phyloP scores from a whole-genome alignment of 2,113 vertebrate species.

The Carassius auratus region DNA sequence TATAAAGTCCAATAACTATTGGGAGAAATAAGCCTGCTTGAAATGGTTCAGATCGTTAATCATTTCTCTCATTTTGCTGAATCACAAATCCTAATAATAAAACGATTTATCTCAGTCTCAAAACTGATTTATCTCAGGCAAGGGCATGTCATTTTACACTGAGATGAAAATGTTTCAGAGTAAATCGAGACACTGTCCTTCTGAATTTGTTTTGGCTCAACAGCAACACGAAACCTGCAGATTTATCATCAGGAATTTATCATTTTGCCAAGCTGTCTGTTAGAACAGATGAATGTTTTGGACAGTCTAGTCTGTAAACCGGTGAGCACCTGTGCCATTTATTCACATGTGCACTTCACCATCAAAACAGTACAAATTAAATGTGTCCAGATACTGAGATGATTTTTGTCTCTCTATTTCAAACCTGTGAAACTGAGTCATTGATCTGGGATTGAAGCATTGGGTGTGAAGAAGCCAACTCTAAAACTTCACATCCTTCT shows the following conservation, averaged over 20 bases:
- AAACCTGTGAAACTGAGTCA: constrained; percentile 18
- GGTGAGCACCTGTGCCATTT: constrained; percentile 1
- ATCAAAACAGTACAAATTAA: constrained; percentile 5
- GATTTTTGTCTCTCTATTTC: constrained; percentile 1
- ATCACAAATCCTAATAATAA: too few species aligned
- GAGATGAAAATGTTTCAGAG: background rate
- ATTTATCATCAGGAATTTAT: constrained; percentile 4
- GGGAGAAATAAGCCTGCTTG: too few species aligned
- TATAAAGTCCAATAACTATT: too few species aligned
- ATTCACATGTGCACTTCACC: background rate
- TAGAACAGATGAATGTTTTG: constrained; percentile 22
- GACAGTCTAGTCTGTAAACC: background rate
- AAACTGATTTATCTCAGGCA: too few species aligned
- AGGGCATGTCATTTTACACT: background rate
- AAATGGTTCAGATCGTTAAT: too few species aligned
- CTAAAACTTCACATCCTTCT: background rate
- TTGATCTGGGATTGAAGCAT: constrained; percentile 15
- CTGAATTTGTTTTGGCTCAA: constrained; percentile 1
- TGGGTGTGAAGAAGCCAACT: background rate
- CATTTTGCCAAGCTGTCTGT: constrained; percentile 21
- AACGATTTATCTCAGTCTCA: too few species aligned
- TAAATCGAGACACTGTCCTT: constrained; percentile 17
- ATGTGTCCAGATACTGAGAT: background rate
- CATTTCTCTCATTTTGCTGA: too few species aligned
- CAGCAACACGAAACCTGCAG: background rate